Evolutionary conservation across 2,888 invertebrate species (phyloP).

Genomic region (Melanargia galathea): DNA sequence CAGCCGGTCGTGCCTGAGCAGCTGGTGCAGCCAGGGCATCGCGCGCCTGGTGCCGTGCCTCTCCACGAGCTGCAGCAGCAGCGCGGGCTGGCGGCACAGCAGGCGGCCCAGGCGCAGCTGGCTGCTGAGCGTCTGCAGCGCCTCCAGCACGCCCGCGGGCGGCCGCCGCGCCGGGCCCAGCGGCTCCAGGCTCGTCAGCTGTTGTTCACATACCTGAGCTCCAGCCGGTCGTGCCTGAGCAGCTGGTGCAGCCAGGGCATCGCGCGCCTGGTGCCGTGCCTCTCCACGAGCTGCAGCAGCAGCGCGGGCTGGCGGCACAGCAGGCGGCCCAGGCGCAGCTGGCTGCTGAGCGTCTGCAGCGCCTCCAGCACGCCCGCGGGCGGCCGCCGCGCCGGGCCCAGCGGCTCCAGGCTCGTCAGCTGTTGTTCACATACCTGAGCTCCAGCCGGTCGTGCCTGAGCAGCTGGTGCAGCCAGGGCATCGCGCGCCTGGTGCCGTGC

Average conservation of each 20-base stretch:
- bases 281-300: constrained; percentile 94
- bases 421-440: constrained; percentile 70
- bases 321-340: constrained; percentile 92
- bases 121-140: constrained; percentile 88
- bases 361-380: constrained; percentile 90
- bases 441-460: constrained; percentile 96
- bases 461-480: constrained; percentile 98
- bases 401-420: constrained; percentile 86
- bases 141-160: constrained; percentile 89
- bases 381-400: constrained; percentile 91
- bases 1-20: constrained; percentile 95
- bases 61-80: constrained; percentile 95
- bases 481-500: constrained; percentile 94
- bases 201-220: constrained; percentile 77
- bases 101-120: constrained; percentile 93
- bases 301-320: constrained; percentile 96
- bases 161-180: constrained; percentile 91
- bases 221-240: constrained; percentile 94
- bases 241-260: constrained; percentile 99
- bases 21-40: constrained; percentile 98
- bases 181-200: constrained; percentile 86
- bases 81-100: constrained; percentile 95
- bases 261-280: constrained; percentile 93
- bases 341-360: constrained; percentile 88
- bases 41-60: constrained; percentile 94